Evolutionary conservation across 2,888 invertebrate species (phyloP).

Genomic region (Hartigia nigra): DNA sequence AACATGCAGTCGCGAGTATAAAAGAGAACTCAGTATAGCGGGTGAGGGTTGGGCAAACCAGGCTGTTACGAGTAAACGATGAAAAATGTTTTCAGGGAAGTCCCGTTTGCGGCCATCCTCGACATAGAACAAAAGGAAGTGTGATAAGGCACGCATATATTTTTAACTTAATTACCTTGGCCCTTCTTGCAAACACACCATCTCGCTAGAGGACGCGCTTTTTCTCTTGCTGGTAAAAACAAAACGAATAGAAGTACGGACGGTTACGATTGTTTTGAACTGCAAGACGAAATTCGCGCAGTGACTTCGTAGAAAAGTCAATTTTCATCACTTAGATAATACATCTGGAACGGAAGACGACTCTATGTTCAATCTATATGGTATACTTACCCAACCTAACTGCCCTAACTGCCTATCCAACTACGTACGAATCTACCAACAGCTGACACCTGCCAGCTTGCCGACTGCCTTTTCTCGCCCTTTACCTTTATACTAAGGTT

Average conservation of each 20-base stretch:
- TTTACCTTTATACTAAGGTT: background rate
- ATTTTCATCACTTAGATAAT: background rate
- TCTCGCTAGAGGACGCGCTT: background rate
- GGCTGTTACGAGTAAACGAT: conserved; percentile 57
- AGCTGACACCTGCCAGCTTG: background rate
- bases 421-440: background rate
- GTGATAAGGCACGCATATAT: conserved; percentile 43
- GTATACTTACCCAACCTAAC: background rate
- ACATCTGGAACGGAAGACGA: background rate
- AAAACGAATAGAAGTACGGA: background rate
- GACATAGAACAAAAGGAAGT: conserved; percentile 26
- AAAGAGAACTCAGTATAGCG: conserved; percentile 41
- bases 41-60: conserved; percentile 25
- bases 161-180: conserved; percentile 23
- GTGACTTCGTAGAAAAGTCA: background rate
- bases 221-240: background rate
- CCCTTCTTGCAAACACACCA: background rate
- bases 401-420: background rate
- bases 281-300: background rate
- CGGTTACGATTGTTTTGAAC: background rate
- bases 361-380: background rate
- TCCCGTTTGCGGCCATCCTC: conserved; percentile 12
- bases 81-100: conserved; percentile 52
- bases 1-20: conserved; percentile 55
- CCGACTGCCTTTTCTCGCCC: background rate